phyloP scores from a whole-genome alignment of 2,888 invertebrate species.

The Morpho deidamia region DNA sequence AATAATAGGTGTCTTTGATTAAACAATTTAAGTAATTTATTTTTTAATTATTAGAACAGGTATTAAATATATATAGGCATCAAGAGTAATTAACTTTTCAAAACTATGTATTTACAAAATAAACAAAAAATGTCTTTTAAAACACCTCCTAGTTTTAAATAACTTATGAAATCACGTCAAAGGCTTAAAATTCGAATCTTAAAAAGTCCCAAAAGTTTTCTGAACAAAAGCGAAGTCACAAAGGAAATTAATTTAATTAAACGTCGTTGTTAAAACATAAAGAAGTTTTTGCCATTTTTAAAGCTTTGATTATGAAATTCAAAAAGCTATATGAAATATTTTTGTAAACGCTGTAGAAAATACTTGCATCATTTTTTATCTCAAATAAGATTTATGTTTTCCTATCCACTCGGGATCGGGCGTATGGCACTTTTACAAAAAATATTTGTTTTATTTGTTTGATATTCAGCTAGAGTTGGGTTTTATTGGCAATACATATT shows the following conservation, averaged over 20 bases:
- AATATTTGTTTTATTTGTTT: neutral
- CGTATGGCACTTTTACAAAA: too few species aligned
- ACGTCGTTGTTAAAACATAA: slow-evolving; percentile 1
- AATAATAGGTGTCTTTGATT: too few species aligned
- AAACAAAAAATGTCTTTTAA: neutral
- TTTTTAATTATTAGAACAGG: too few species aligned
- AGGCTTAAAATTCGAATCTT: neutral
- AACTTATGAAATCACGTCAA: neutral
- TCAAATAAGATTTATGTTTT: too few species aligned
- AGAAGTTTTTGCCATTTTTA: slow-evolving; percentile 1
- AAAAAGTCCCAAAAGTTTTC: neutral
- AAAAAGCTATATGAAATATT: slow-evolving; percentile 2
- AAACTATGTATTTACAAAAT: too few species aligned
- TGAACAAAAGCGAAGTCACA: slow-evolving; percentile 7
- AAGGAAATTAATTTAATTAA: slow-evolving; percentile 10
- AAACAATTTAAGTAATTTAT: too few species aligned
- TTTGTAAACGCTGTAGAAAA: neutral
- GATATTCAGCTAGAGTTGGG: neutral
- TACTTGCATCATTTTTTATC: too few species aligned
- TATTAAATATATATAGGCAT: too few species aligned
- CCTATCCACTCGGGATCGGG: too few species aligned
- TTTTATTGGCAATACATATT: neutral
- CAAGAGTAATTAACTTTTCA: too few species aligned
- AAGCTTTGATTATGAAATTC: neutral
- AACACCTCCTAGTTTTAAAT: neutral